These are phyloP conservation scores for Channa argus DNA, from an alignment of 2,113 vertebrate genomes.

Conservation along the genomic window DNA sequence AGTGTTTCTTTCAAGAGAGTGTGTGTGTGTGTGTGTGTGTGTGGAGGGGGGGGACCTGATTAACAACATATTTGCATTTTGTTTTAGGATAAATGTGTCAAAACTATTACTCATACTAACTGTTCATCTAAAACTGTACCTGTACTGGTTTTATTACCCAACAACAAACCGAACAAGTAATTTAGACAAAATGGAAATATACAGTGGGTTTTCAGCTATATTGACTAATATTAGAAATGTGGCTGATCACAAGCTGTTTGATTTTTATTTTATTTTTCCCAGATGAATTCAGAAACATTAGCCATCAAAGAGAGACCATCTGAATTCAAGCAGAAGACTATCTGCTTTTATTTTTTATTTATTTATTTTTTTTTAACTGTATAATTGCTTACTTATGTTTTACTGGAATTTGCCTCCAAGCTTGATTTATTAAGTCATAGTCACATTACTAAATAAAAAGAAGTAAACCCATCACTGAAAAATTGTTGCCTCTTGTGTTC, in stretches of 20 bases:
- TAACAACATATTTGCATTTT: slow-evolving; percentile 60
- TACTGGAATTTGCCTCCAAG: slow-evolving; percentile 26
- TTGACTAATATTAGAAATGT: slow-evolving; percentile 26
- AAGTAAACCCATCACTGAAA: slow-evolving; percentile 12
- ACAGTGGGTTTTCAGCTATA: slow-evolving; percentile 12
- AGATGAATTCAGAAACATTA: slow-evolving; percentile 24
- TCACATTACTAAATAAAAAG: slow-evolving; percentile 24
- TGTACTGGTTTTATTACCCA: background rate
- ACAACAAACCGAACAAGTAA: slow-evolving; percentile 30
- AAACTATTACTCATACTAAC: slow-evolving; percentile 9
- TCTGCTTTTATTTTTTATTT: no score
- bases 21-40: no score
- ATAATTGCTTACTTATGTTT: slow-evolving; percentile 43
- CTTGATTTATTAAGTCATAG: slow-evolving; percentile 34
- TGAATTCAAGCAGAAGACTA: slow-evolving; percentile 1
- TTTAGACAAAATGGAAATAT: slow-evolving; percentile 30
- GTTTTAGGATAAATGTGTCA: slow-evolving; percentile 24
- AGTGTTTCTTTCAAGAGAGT: slow-evolving; percentile 47
- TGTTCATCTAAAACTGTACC: slow-evolving; percentile 38
- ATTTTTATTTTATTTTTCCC: background rate
- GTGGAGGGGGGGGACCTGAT: slow-evolving; percentile 28
- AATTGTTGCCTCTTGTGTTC: slow-evolving; percentile 11
- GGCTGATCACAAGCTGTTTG: slow-evolving; percentile 24
- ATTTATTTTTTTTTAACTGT: slow-evolving; percentile 22
- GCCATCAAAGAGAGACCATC: slow-evolving; percentile 16